Conservation (phyloP, 1,140 invertebrate species). For the Ptiloglossa arizonensis region DNA sequence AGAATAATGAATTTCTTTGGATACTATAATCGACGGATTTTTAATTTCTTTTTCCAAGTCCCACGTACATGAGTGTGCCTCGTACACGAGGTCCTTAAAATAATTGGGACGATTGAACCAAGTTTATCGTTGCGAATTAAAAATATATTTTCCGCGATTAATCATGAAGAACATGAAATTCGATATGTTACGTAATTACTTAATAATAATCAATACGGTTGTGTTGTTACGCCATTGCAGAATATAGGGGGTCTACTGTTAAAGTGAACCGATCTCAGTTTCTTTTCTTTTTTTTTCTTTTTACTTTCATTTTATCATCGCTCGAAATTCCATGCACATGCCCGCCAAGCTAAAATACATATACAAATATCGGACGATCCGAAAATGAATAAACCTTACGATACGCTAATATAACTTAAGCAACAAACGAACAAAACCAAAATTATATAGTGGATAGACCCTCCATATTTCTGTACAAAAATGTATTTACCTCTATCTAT, state of each 20-base stretch:
- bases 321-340: conserved; percentile 10
- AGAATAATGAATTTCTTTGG: conserved; percentile 51
- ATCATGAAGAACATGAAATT: conserved; percentile 62
- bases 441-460: conserved; percentile 33
- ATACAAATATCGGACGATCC: conserved; percentile 30
- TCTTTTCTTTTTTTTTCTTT: not conserved
- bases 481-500: conserved; percentile 53
- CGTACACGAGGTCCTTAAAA: not conserved
- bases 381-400: not conserved
- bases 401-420: conserved; percentile 5
- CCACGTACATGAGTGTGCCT: not conserved
- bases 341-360: conserved; percentile 16
- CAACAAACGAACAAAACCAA: conserved; percentile 1
- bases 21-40: conserved; percentile 59
- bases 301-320: not conserved
- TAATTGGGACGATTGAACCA: conserved; percentile 41
- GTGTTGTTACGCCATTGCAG: conserved; percentile 34
- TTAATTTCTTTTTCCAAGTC: conserved; percentile 42
- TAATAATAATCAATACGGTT: conserved; percentile 57
- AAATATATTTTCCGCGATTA: conserved; percentile 60
- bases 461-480: conserved; percentile 55
- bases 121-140: conserved; percentile 48
- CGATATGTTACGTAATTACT: conserved; percentile 72
- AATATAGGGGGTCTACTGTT: conserved; percentile 58
- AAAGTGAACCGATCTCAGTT: not conserved